Conservation (phyloP, 2,888 invertebrate genomes). For the Drosophila borborema region DNA sequence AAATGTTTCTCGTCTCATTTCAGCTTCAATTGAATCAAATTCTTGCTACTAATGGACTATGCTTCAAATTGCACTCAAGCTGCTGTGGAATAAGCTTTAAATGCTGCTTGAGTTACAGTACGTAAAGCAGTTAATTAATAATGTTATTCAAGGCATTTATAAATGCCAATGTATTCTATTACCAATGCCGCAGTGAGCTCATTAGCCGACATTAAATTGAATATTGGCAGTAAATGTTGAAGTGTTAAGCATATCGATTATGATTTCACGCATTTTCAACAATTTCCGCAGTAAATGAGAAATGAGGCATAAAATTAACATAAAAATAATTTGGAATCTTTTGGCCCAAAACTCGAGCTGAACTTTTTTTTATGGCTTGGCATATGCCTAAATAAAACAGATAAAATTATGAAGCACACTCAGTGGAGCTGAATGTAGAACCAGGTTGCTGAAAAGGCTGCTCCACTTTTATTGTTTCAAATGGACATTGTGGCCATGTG, state of each 20-base stretch:
- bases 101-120: background rate
- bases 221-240: background rate
- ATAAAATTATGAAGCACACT: conserved; percentile 16
- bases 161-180: background rate
- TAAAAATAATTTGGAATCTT: background rate
- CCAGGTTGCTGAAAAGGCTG: background rate
- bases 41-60: background rate
- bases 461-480: conserved; percentile 19
- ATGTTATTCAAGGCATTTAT: background rate
- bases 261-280: background rate
- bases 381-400: conserved; percentile 12
- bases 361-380: conserved; percentile 1
- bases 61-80: background rate
- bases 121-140: background rate
- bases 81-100: background rate
- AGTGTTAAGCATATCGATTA: background rate
- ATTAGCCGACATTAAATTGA: background rate
- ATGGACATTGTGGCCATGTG: conserved; percentile 31
- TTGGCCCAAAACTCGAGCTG: background rate
- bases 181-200: background rate
- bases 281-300: background rate
- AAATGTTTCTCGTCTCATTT: background rate
- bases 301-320: background rate
- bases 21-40: background rate
- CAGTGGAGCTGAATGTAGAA: background rate